Percentiles rank a stretch among this genome's conserved stretches.
Evolutionary conservation across 2,797 vertebrate genomes (phyloP).

Genomic region (Labeo calbasu): DNA sequence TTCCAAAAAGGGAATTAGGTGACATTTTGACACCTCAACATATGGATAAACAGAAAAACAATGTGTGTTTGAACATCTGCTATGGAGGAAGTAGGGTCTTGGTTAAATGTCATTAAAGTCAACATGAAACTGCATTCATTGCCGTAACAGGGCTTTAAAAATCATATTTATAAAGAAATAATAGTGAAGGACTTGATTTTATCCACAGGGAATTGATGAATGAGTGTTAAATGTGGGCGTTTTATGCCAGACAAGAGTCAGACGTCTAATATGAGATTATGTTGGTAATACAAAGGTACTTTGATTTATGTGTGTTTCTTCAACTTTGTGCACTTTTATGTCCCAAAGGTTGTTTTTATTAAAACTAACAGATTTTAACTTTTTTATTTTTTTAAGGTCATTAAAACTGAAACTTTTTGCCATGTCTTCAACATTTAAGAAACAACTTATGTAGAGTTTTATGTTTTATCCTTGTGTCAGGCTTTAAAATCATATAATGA

Average conservation of each 20-base stretch:
- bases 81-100: not conserved
- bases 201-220: not conserved
- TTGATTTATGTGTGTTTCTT: slow-evolving; percentile 6
- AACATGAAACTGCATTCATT: not conserved
- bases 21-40: not conserved
- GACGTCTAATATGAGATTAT: not conserved
- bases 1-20: not conserved
- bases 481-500: not conserved
- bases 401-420: not conserved
- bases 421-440: not conserved
- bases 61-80: slow-evolving; percentile 5
- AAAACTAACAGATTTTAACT: not conserved
- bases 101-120: slow-evolving; percentile 19
- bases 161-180: not conserved
- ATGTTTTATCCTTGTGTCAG: not conserved
- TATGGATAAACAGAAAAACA: slow-evolving; percentile 37
- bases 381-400: not conserved
- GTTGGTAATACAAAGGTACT: not conserved
- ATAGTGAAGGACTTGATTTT: not conserved
- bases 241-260: not conserved
- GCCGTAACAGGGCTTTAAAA: not conserved
- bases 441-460: not conserved
- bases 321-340: not conserved
- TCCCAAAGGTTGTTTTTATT: not conserved
- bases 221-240: not conserved